Evolutionary conservation across 2,113 vertebrate genomes (phyloP).

Genomic region (Notiomystis cincta): DNA sequence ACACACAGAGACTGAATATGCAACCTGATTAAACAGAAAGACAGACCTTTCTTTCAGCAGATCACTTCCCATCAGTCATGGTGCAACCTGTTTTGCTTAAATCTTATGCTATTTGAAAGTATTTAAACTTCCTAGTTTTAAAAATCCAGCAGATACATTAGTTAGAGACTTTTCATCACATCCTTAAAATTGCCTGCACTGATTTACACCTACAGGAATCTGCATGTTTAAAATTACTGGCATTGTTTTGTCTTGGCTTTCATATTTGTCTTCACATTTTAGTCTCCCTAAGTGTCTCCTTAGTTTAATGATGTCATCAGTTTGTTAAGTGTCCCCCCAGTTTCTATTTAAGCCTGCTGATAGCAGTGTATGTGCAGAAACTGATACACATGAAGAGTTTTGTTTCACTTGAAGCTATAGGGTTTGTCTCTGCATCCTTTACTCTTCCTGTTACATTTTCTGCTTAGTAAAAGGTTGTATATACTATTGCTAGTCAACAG

Average conservation of each 20-base stretch:
- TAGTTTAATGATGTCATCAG: background rate
- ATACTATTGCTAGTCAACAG: background rate
- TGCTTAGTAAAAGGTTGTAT: background rate
- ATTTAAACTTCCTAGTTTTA: background rate
- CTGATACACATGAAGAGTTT: background rate
- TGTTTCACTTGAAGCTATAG: background rate
- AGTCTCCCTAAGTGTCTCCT: background rate
- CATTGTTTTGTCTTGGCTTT: background rate
- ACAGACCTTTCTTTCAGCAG: background rate
- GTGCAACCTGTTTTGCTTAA: background rate
- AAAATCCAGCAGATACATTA: background rate
- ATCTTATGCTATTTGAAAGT: background rate
- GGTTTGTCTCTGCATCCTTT: background rate
- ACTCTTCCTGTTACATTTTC: background rate
- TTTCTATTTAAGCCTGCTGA: slow-evolving; percentile 1
- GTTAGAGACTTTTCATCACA: background rate
- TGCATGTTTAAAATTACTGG: background rate
- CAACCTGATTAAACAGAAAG: background rate
- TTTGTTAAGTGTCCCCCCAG: background rate
- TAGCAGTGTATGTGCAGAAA: background rate
- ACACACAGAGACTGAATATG: background rate
- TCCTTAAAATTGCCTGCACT: background rate
- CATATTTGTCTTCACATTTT: background rate
- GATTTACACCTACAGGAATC: slow-evolving; percentile 21
- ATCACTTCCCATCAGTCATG: background rate